phyloP scores from a whole-genome alignment of 2,113 vertebrate genomes.

The Gulo gulo region DNA sequence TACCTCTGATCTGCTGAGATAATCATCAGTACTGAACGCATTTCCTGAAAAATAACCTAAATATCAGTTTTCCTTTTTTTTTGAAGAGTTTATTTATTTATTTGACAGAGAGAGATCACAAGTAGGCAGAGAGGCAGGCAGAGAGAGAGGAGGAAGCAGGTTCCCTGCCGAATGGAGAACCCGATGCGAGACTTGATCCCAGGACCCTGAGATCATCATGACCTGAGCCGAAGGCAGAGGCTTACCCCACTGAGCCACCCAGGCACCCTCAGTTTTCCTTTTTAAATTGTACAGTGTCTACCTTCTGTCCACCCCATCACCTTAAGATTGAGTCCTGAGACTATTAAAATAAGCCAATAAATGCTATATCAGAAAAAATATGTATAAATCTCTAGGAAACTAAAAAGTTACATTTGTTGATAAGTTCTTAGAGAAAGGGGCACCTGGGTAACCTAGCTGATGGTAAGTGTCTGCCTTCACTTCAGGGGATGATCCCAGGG shows the following conservation, averaged over 20 bases:
- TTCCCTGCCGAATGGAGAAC: rapidly evolving
- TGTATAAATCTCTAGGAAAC: conserved; percentile 21
- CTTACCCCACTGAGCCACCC: too few relatives aligned
- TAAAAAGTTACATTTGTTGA: neutral
- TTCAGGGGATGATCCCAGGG: neutral
- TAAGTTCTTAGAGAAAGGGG: neutral
- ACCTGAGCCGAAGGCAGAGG: too few relatives aligned
- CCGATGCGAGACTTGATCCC: too few relatives aligned
- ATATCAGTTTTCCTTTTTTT: neutral
- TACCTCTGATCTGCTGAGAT: neutral
- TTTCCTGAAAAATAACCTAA: neutral
- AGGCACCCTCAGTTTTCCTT: neutral
- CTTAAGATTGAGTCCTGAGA: neutral
- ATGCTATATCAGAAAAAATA: neutral
- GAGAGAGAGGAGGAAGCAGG: too few relatives aligned
- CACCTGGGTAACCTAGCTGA: neutral
- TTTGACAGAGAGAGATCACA: too few relatives aligned
- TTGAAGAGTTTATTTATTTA: too few relatives aligned
- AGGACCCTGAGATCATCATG: too few relatives aligned
- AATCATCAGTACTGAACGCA: neutral
- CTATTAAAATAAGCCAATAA: neutral
- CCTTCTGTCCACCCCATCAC: neutral
- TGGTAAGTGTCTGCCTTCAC: neutral
- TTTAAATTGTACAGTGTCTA: neutral
- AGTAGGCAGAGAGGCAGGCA: too few relatives aligned